Conservation (phyloP, 2,888 invertebrate species). For the Nomada ruficornis region DNA sequence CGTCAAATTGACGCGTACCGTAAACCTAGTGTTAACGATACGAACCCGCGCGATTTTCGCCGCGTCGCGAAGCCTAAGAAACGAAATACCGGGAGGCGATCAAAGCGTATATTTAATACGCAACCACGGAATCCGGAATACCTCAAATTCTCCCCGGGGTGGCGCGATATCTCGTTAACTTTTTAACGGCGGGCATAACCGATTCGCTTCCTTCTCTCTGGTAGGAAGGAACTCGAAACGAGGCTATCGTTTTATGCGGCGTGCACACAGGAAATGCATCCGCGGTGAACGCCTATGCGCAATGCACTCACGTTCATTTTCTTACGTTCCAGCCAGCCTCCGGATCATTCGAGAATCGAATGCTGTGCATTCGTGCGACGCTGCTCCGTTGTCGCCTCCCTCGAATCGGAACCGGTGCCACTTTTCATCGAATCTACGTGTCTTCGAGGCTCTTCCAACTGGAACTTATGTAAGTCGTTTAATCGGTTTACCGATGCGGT, state of each 20-base stretch:
- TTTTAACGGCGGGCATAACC: conserved; percentile 55
- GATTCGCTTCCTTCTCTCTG: conserved; percentile 49
- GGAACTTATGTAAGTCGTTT: conserved; percentile 72
- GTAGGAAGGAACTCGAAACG: conserved; percentile 48
- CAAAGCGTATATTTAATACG: conserved; percentile 5
- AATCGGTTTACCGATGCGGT: conserved; percentile 70
- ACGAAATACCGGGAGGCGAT: conserved; percentile 49
- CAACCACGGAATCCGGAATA: conserved; percentile 51
- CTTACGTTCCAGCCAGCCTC: conserved; percentile 22
- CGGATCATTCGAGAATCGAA: conserved; percentile 6
- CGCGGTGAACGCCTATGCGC: conserved; percentile 26
- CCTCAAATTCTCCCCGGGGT: conserved; percentile 29
- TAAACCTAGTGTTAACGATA: no score
- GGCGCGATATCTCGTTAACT: conserved; percentile 52
- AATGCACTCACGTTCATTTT: conserved; percentile 44
- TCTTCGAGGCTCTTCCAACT: conserved; percentile 28
- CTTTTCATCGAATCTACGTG: conserved; percentile 44
- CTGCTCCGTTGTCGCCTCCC: not conserved
- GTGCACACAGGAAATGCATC: conserved; percentile 42
- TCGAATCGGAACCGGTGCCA: no score
- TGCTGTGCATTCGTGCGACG: not conserved
- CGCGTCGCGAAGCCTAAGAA: no score
- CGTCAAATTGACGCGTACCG: no score
- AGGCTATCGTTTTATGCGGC: conserved; percentile 30
- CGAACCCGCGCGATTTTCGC: no score